Evolutionary conservation across 2,888 invertebrate species (phyloP).

Genomic region (Temnothorax unifasciatus): DNA sequence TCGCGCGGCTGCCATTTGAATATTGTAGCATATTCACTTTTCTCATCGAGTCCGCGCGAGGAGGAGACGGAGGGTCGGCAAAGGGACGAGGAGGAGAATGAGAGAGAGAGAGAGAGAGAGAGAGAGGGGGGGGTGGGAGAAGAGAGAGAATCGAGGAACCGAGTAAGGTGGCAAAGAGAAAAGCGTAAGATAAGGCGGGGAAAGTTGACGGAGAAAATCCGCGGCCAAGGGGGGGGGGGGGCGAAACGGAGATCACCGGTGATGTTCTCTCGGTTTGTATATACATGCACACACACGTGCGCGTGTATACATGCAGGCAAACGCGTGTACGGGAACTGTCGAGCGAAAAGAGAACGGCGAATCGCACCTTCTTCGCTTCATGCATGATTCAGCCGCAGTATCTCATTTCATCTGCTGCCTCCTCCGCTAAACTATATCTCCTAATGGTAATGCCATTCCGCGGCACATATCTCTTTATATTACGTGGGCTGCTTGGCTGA

Average conservation of each 20-base stretch:
- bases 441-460: slow-evolving; percentile 86
- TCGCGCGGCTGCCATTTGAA: slow-evolving; percentile 83
- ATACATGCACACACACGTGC: not conserved
- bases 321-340: slow-evolving; percentile 31
- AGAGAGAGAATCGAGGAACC: not conserved
- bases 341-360: slow-evolving; percentile 72
- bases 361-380: slow-evolving; percentile 84
- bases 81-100: slow-evolving; percentile 35
- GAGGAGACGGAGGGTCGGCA: slow-evolving; percentile 58
- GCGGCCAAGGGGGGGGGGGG: not conserved
- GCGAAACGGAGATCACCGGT: slow-evolving; percentile 33
- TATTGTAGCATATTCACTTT: slow-evolving; percentile 86
- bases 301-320: not conserved
- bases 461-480: slow-evolving; percentile 86
- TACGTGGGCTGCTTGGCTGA: slow-evolving; percentile 82
- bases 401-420: slow-evolving; percentile 86
- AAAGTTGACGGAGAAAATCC: slow-evolving; percentile 56
- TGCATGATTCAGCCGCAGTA: slow-evolving; percentile 86
- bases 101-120: slow-evolving; percentile 34
- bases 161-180: slow-evolving; percentile 40
- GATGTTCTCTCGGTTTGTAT: slow-evolving; percentile 45
- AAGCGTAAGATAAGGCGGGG: slow-evolving; percentile 45
- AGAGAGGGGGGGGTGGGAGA: not conserved
- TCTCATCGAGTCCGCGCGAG: slow-evolving; percentile 76
- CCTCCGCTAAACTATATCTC: slow-evolving; percentile 85